A percentile compares a stretch with the other conserved stretches of the same genome.
Conservation (phyloP, 2,797 vertebrate species). For the Takifugu rubripes region DNA sequence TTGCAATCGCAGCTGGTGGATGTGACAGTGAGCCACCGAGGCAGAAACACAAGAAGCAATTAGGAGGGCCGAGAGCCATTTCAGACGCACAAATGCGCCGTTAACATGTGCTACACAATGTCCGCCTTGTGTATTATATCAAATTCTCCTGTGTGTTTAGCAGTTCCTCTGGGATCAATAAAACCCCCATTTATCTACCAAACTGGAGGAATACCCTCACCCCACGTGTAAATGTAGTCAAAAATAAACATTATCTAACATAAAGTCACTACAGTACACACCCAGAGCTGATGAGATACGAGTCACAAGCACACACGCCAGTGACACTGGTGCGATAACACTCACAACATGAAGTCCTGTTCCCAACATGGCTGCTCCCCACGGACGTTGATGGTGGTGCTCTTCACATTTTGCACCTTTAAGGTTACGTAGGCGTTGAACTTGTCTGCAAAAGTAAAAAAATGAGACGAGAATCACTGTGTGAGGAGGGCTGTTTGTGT, state of each 20-base stretch:
- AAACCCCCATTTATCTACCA: no score
- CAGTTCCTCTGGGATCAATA: no score
- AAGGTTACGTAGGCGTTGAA: constrained; percentile 95
- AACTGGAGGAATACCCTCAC: no score
- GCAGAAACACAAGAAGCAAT: constrained; percentile 4
- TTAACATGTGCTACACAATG: background rate
- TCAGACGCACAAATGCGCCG: background rate
- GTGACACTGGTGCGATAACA: constrained; percentile 32
- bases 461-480: background rate
- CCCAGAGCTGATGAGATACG: no score
- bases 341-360: constrained; percentile 99
- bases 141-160: no score
- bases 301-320: no score
- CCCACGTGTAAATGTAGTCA: no score
- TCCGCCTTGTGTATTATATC: no score
- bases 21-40: constrained; percentile 8
- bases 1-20: constrained; percentile 1
- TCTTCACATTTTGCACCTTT: constrained; percentile 98
- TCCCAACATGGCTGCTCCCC: constrained; percentile 95
- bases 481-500: no score
- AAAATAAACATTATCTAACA: no score
- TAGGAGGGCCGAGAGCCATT: background rate
- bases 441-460: constrained; percentile 78
- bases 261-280: no score
- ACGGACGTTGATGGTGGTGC: constrained; percentile 89